These are phyloP conservation scores for Lochmaea crataegi DNA, from an alignment of 2,888 invertebrate species.

Conservation along the genomic window DNA sequence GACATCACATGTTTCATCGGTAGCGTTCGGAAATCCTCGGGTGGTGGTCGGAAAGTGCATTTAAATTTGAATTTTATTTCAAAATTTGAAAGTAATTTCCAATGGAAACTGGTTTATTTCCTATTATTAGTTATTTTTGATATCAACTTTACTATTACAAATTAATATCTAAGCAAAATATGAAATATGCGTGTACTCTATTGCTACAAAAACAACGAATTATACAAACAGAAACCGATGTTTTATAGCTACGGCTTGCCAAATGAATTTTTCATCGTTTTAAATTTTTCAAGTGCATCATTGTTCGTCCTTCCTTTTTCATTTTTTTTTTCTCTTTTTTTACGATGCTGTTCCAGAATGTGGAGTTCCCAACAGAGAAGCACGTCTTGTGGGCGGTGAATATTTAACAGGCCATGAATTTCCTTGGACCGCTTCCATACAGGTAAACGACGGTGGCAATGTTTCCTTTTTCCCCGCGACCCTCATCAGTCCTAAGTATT, in stretches of 20 bases:
- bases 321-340: constrained; percentile 24
- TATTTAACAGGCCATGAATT: constrained; percentile 67
- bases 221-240: neutral
- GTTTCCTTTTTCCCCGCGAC: constrained; percentile 63
- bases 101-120: too few relatives aligned
- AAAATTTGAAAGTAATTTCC: too few relatives aligned
- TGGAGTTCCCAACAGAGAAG: constrained; percentile 65
- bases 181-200: too few relatives aligned
- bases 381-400: constrained; percentile 66
- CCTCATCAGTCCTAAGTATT: constrained; percentile 70
- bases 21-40: too few relatives aligned
- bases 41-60: too few relatives aligned
- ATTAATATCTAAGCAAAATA: too few relatives aligned
- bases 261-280: constrained; percentile 27
- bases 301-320: constrained; percentile 12
- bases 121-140: too few relatives aligned
- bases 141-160: too few relatives aligned
- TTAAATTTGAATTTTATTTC: too few relatives aligned
- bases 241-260: constrained; percentile 1
- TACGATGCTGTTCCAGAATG: constrained; percentile 60
- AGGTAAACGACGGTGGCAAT: constrained; percentile 58
- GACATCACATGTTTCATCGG: too few relatives aligned
- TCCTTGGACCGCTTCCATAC: constrained; percentile 69
- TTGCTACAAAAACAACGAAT: neutral
- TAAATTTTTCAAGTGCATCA: constrained; percentile 38